phyloP scores from a whole-genome alignment of 2,797 vertebrate genomes.

The Podarcis siculus region DNA sequence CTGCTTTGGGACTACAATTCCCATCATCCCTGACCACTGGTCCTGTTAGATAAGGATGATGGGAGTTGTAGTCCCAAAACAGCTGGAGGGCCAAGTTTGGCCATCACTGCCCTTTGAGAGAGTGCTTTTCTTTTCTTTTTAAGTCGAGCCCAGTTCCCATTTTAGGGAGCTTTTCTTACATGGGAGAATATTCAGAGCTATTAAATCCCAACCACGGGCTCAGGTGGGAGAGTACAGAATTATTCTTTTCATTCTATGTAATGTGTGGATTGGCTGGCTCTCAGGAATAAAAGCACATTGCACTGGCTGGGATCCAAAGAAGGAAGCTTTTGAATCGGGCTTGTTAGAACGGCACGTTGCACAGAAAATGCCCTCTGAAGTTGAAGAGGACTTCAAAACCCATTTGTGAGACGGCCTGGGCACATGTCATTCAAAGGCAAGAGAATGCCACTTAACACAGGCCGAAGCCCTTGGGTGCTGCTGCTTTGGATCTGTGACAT shows the following conservation, averaged over 20 bases:
- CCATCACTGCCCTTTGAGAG: no score
- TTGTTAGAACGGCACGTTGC: neutral
- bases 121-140: no score
- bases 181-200: neutral
- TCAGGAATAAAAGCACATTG: neutral
- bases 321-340: neutral
- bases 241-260: neutral
- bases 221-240: neutral
- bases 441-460: neutral
- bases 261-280: neutral
- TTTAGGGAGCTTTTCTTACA: neutral
- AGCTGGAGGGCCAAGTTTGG: no score
- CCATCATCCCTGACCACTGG: no score
- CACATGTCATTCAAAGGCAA: neutral
- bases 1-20: no score
- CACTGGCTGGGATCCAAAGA: neutral
- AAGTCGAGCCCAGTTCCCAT: neutral
- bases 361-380: neutral
- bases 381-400: neutral
- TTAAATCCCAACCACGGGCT: neutral
- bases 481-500: neutral
- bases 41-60: no score
- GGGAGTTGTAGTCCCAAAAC: no score
- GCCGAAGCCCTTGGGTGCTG: no score
- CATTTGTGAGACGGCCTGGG: no score